Base-by-base conservation (phyloP, 2,888 invertebrate genomes). In the Cephus pulcher region DNA sequence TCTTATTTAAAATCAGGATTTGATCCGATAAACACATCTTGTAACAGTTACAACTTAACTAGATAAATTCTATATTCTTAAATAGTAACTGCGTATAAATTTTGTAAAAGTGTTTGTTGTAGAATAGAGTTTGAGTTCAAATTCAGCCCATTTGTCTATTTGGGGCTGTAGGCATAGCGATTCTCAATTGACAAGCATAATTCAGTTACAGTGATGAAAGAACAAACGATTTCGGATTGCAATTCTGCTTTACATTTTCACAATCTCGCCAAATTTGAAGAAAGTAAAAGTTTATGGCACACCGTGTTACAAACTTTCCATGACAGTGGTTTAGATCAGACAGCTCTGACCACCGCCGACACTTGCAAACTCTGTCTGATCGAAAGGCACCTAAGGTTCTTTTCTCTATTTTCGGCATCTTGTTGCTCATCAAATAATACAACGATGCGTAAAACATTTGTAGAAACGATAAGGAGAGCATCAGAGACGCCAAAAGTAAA, bases 321-420 rank as follows among this genome's bases (percentile, higher is more conserved):
- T 11, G 40, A 79, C 71, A 76, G 84, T 35, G 86, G 86, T 1
- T 76, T 89, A 56, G 88, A 88, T 11, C 84, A 82, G 75, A 74
- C 78, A 9, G 87, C 87, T 0, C 75, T 88, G 9, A 83, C 82
- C 3, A 80, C 84, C 3, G 74, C 56, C 34, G 69, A 80, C 70
- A 74, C 33, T n/a, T 86, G 85, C 76, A 82, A 78, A 32, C 68
- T 79, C n/a, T 86, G 85, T 71, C n/a, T 35, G 6, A 23, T 68
- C 0, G 69, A 79, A 12, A 34, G 9, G 32, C 75, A 34, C 1
- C 30, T 76, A 11, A 40, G 15, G 84, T 78, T 73, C 32, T 12
- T 32, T n/a, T 71, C 4, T 32, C 23, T 32, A 23, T 23, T 32
- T 30, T 12, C 23, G 23, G 23, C 0, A 12, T 35, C 23, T 35